Base-by-base conservation (phyloP, 2,797 vertebrate species). In the Anguilla pacifica region DNA sequence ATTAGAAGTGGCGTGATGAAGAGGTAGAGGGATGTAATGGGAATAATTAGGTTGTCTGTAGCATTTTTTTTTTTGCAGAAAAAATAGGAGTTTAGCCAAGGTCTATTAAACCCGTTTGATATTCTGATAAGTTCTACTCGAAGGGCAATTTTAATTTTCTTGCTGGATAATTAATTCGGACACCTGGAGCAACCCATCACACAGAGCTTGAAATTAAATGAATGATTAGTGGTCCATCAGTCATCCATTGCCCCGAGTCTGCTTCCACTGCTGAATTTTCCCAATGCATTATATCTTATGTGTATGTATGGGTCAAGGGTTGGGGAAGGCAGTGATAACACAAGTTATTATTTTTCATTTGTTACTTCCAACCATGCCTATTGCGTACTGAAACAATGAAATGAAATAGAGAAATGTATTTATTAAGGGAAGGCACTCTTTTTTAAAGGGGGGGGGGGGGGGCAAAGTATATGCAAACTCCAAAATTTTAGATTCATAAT, bases 41-140 rank as follows among this genome's bases (percentile, higher is more conserved):
- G 91, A 94, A 94, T 92, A 94, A 95, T 94, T 92, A 93, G 92
- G 88, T 84, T 92, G 88, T 93, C 91, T 94, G 93, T 82, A 88
- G 86, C 57, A 74, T 82, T 86, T 28, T 39, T 87, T 87, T 28
- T 39, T 87, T 53, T 86, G 3, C 74, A 57, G 9, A 49, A 82
- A 82, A 89, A 87, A 85, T 53, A 84, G 35, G 74, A 17, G 86
- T 91, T 92, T 92, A 91, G 81, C 90, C 13, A 88, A 90, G 89
- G 49, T 89, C 89, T 91, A 88, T 6, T 85, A 91, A 86, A 89
- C 85, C 85, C 83, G 70, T 85, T 64, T 91, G 85, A 89, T 89
- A 84, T 89, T 82, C 61, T 84, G 86, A 87, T 84, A 70, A 88
- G 51, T 88, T 86, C 83, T 49, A 84, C n/a, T 55, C 25, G 51